phyloP scores from a whole-genome alignment of 2,888 invertebrate species.

The Trichogramma dendrolimi region DNA sequence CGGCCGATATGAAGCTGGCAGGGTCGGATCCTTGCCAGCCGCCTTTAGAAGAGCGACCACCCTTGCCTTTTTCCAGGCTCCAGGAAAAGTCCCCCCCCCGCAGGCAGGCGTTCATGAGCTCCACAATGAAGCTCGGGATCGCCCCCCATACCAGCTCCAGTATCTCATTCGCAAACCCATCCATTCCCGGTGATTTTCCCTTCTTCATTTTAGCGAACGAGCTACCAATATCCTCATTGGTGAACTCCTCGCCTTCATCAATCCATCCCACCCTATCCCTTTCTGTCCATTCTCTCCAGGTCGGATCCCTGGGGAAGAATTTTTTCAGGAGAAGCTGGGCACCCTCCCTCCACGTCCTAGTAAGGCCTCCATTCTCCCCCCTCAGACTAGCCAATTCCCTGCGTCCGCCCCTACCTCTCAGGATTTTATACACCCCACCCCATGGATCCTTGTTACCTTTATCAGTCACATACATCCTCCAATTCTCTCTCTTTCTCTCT shows the following conservation, averaged over 20 bases:
- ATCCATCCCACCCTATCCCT: too few species aligned
- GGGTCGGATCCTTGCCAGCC: background rate
- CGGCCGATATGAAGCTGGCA: constrained; percentile 6
- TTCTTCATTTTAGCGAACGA: background rate
- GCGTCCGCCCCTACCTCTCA: background rate
- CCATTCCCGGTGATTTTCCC: background rate
- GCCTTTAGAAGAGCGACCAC: constrained; percentile 8
- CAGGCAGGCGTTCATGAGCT: constrained; percentile 5
- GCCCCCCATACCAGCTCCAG: background rate
- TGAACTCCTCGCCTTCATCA: too few species aligned
- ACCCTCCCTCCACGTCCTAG: background rate
- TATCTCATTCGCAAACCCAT: constrained; percentile 3
- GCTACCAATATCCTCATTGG: too few species aligned
- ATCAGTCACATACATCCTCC: constrained; percentile 7
- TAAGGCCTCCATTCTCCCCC: background rate
- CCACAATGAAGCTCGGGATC: constrained; percentile 1
- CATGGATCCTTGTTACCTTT: constrained; percentile 3
- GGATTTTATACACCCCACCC: constrained; percentile 11
- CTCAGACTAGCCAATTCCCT: background rate
- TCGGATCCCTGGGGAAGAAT: background rate
- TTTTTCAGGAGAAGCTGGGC: too few species aligned
- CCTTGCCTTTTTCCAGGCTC: background rate
- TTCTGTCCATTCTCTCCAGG: background rate
- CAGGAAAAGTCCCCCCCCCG: background rate
- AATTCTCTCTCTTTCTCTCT: constrained; percentile 10